phyloP scores from a whole-genome alignment of 2,113 vertebrate species.

The Colius striatus region DNA sequence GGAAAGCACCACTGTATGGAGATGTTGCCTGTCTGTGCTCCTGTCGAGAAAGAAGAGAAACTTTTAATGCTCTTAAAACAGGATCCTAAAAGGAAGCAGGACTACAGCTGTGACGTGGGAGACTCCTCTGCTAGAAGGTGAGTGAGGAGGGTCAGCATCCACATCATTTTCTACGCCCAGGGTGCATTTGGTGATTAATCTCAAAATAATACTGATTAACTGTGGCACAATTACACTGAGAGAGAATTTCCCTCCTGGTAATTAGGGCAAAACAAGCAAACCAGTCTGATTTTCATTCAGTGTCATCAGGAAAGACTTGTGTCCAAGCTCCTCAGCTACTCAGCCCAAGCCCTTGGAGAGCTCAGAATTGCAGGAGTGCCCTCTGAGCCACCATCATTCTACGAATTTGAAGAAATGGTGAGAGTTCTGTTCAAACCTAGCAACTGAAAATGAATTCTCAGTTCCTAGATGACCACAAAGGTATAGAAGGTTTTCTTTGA shows the following conservation, averaged over 20 bases:
- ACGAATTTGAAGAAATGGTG: background rate
- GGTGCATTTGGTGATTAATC: background rate
- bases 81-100: background rate
- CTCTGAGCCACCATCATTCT: background rate
- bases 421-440: background rate
- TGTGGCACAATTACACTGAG: background rate
- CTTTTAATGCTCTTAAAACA: slow-evolving; percentile 32
- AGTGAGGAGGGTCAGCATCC: background rate
- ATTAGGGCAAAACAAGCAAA: background rate
- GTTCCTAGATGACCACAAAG: background rate
- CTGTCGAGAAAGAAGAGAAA: slow-evolving; percentile 70
- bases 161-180: background rate
- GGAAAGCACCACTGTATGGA: slow-evolving; percentile 76
- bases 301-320: background rate
- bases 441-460: background rate
- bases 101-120: background rate
- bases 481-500: background rate
- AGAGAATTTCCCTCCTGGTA: background rate
- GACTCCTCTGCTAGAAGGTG: rapidly evolving
- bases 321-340: background rate
- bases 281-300: background rate
- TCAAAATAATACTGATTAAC: background rate
- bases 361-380: background rate
- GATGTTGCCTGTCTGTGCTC: slow-evolving; percentile 76
- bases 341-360: background rate